These are phyloP conservation scores for Catharus ustulatus DNA, from an alignment of 2,797 vertebrate species.

Conservation along the genomic window DNA sequence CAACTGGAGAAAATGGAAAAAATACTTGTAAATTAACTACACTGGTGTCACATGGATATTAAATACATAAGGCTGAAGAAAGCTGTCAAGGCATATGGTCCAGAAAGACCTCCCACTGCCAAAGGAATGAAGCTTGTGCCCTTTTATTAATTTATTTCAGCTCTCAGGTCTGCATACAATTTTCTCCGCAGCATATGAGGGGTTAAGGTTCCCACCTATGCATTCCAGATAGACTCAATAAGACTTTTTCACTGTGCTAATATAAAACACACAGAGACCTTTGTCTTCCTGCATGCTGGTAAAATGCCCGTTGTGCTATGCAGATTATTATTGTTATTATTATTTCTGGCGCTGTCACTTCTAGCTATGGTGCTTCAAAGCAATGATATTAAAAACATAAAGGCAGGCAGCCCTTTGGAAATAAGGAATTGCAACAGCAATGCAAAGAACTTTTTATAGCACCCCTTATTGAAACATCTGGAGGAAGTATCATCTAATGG, in stretches of 20 bases:
- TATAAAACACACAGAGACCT: slow-evolving; percentile 58
- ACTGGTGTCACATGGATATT: slow-evolving; percentile 9
- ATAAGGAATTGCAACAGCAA: slow-evolving; percentile 13
- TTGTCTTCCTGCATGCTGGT: slow-evolving; percentile 54
- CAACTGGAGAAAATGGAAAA: slow-evolving; percentile 22
- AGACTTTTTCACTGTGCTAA: slow-evolving; percentile 46
- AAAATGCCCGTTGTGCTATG: slow-evolving; percentile 53
- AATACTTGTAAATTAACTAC: slow-evolving; percentile 32
- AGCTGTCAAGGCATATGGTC: slow-evolving; percentile 22
- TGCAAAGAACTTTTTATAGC: slow-evolving; percentile 31
- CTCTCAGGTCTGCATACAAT: slow-evolving; percentile 25
- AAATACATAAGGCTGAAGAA: slow-evolving; percentile 14
- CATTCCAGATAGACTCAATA: slow-evolving; percentile 53
- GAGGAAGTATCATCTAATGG: slow-evolving; percentile 34
- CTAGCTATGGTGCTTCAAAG: slow-evolving; percentile 64
- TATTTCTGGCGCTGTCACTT: slow-evolving; percentile 59
- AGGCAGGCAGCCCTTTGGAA: slow-evolving; percentile 50
- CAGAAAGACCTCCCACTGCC: slow-evolving; percentile 48
- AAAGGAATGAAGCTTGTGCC: slow-evolving; percentile 32
- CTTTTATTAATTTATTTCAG: slow-evolving; percentile 37
- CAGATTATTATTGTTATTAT: slow-evolving; percentile 70
- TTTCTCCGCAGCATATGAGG: slow-evolving; percentile 49
- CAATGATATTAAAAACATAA: slow-evolving; percentile 62
- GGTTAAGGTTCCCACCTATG: slow-evolving; percentile 66
- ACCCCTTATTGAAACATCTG: slow-evolving; percentile 50